These are phyloP conservation scores for Anolis carolinensis DNA, from an alignment of 2,113 vertebrate species.

Conservation along the genomic window DNA sequence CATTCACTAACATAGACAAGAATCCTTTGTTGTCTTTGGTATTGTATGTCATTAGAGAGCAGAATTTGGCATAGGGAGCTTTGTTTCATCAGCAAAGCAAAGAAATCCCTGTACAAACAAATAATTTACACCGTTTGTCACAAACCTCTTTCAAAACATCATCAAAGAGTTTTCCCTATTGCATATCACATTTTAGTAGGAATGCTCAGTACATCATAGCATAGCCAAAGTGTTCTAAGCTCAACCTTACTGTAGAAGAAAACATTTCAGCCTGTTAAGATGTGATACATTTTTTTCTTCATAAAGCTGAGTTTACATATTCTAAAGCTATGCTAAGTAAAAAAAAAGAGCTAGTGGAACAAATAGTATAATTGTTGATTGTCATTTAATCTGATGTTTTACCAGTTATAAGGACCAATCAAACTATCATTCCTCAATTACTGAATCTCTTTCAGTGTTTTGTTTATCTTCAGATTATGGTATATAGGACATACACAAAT, in stretches of 20 bases:
- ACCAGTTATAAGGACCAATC: neutral
- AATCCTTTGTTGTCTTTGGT: neutral
- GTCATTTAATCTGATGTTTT: neutral
- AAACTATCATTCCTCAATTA: neutral
- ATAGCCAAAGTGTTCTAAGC: neutral
- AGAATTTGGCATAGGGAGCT: neutral
- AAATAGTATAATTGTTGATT: neutral
- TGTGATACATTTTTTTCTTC: neutral
- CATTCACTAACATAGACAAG: neutral
- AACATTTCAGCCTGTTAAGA: neutral
- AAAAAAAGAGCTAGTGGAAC: neutral
- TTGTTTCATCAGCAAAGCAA: neutral
- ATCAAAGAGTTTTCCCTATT: neutral
- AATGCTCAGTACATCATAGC: neutral
- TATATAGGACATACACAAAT: neutral
- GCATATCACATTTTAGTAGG: neutral
- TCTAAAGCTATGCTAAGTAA: neutral
- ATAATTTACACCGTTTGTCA: neutral
- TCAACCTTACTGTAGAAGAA: neutral
- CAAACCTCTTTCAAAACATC: neutral
- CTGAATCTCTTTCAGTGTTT: neutral
- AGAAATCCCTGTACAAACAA: conserved; percentile 1
- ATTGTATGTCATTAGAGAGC: neutral
- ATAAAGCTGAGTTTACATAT: neutral
- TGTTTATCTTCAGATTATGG: neutral